phyloP scores from a whole-genome alignment of 2,797 vertebrate genomes.

The Schizothorax lantsangensis region DNA sequence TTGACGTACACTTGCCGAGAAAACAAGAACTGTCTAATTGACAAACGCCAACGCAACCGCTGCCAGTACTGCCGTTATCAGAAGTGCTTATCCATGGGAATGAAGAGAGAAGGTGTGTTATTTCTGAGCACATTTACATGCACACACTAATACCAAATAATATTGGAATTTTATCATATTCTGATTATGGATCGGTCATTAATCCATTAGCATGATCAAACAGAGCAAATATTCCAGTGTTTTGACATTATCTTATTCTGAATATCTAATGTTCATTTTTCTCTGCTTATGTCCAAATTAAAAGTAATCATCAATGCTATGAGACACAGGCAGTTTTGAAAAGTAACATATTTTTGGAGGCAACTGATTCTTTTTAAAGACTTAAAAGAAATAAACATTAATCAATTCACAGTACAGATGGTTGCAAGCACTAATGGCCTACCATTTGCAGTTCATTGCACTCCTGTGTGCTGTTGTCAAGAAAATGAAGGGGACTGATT shows the following conservation, averaged over 20 bases:
- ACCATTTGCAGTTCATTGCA: constrained; percentile 6
- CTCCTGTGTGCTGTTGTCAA: neutral
- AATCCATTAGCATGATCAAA: neutral
- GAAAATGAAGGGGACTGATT: neutral
- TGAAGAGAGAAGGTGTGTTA: constrained; percentile 93
- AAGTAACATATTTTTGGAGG: neutral
- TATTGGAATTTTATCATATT: neutral
- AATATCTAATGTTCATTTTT: neutral
- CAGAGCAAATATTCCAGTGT: neutral
- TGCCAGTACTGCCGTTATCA: constrained; percentile 98
- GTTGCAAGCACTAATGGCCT: neutral
- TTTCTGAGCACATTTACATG: neutral
- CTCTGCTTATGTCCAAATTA: neutral
- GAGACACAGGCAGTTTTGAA: neutral
- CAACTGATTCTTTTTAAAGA: neutral
- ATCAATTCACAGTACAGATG: constrained; percentile 1
- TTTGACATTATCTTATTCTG: neutral
- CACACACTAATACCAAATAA: neutral
- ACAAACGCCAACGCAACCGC: constrained; percentile 98
- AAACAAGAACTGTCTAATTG: constrained; percentile 97
- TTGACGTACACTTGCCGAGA: constrained; percentile 98
- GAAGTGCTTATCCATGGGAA: constrained; percentile 96
- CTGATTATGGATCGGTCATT: neutral
- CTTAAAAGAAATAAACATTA: neutral
- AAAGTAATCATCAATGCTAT: neutral